Evolutionary conservation across 2,113 vertebrate genomes (phyloP).

Genomic region (Rynchops niger): DNA sequence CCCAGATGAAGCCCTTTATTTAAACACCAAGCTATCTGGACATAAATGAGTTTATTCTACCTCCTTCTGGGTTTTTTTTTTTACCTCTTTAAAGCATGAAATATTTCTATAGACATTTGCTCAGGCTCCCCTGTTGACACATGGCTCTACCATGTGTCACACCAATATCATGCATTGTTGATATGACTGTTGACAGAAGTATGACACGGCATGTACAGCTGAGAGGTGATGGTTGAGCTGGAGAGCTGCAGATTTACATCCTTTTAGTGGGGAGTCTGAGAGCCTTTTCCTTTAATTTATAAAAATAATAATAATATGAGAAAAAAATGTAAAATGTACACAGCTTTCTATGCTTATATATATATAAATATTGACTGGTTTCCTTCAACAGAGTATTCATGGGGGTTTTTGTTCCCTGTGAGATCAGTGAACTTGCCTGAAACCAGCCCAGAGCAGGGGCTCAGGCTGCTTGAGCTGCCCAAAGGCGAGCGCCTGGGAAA

Average conservation of each 20-base stretch:
- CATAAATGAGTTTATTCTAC: neutral
- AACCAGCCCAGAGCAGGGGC: neutral
- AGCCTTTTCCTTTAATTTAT: neutral
- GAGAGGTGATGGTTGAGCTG: neutral
- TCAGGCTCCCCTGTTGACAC: neutral
- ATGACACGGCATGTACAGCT: neutral
- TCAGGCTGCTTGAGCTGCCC: neutral
- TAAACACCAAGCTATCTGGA: neutral
- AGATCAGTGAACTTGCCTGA: neutral
- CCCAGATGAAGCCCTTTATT: neutral
- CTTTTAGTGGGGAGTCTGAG: neutral
- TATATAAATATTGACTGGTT: neutral
- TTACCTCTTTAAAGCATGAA: neutral
- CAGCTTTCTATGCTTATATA: neutral
- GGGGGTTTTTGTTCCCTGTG: neutral
- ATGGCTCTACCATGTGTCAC: neutral
- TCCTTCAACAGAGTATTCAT: neutral
- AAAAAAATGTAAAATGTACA: accelerated
- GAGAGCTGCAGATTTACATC: neutral
- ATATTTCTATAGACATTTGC: neutral
- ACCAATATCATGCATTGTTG: neutral
- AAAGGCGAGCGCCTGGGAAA: neutral
- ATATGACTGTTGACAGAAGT: slow-evolving; percentile 1
- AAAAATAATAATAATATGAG: neutral
- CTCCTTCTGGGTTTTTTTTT: neutral